Evolutionary conservation across 2,888 invertebrate species (phyloP).

Genomic region (Colostygia pectinataria): DNA sequence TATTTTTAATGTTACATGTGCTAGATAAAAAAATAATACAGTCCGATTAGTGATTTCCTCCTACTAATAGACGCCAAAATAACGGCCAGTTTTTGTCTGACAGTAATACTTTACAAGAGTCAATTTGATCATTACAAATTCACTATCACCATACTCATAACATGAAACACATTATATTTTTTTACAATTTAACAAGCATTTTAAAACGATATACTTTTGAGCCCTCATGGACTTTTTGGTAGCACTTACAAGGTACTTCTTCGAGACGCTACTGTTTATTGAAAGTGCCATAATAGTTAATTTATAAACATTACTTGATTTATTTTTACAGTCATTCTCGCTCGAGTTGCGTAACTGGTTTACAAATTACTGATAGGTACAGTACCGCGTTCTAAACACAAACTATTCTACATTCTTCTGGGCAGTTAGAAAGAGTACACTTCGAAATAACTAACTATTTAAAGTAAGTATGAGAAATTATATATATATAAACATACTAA

Average conservation of each 20-base stretch:
- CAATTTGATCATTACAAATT: slow-evolving; percentile 45
- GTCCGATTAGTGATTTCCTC: slow-evolving; percentile 77
- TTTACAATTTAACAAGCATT: slow-evolving; percentile 74
- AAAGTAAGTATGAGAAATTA: background rate
- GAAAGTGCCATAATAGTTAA: slow-evolving; percentile 67
- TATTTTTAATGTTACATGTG: slow-evolving; percentile 80
- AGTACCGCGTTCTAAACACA: slow-evolving; percentile 47
- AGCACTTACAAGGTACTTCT: slow-evolving; percentile 61
- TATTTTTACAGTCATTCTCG: slow-evolving; percentile 69
- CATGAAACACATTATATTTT: slow-evolving; percentile 67
- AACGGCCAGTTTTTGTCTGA: slow-evolving; percentile 33
- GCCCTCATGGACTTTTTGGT: slow-evolving; percentile 53
- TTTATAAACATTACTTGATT: slow-evolving; percentile 71
- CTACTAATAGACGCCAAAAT: slow-evolving; percentile 49
- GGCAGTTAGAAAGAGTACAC: slow-evolving; percentile 1
- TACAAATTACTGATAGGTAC: slow-evolving; percentile 40
- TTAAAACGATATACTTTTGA: slow-evolving; percentile 55
- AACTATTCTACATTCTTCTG: slow-evolving; percentile 26
- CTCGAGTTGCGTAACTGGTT: slow-evolving; percentile 38
- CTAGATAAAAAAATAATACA: slow-evolving; percentile 82
- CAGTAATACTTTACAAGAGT: slow-evolving; percentile 42
- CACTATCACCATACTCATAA: slow-evolving; percentile 53
- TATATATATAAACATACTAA: background rate
- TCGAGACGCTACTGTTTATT: slow-evolving; percentile 53
- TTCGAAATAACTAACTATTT: background rate